Base-by-base conservation (phyloP, 2,888 invertebrate species). In the Eudemis profundana region DNA sequence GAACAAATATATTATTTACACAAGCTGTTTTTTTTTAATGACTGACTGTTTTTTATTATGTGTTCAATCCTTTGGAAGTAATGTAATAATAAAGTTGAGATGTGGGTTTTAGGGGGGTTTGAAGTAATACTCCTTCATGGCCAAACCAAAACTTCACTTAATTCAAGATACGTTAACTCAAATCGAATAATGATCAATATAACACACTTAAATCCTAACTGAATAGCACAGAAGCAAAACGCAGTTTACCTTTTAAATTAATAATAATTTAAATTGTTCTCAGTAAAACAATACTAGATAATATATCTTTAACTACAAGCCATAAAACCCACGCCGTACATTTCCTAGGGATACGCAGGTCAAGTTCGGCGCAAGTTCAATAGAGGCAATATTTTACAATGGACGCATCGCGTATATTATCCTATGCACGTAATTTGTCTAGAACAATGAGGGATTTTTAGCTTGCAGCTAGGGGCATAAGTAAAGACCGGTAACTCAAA, bases 371-470 rank as follows among this genome's bases (percentile, higher is more conserved):
- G 21, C 59, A 44, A 12, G 59, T 53, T 65, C 65, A 60, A 60
- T 65, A 29, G 53, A 46, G 51, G 65, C 65, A 53, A 65, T 65
- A 65, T 53, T 40, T 65, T 33, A 65, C 46, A 21, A 14, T 33
- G 17, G 36, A 46, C 65, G 60, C 53, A 60, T 53, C 53, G 46
- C 53, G 46, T 59, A 60, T 46, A 53, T 60, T 84, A 85, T 84
- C 81, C 78, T 78, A 77, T 78, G 79, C 79, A 76, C 73, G 86
- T 82, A 85, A 89, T 89, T 87, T 86, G 86, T 87, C 82, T 79
- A 17, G 80, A 82, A 87, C 89, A 89, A 89, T 88, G 85, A 87
- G 74, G 76, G 78, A 87, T 87, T 87, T 86, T 89, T 86, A 82
- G 85, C 84, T 86, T 74, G 72, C 70, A 87, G 85, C 85, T 78